These are phyloP conservation scores for Leptobrachium leishanense DNA, from an alignment of 2,113 vertebrate species.

Conservation along the genomic window DNA sequence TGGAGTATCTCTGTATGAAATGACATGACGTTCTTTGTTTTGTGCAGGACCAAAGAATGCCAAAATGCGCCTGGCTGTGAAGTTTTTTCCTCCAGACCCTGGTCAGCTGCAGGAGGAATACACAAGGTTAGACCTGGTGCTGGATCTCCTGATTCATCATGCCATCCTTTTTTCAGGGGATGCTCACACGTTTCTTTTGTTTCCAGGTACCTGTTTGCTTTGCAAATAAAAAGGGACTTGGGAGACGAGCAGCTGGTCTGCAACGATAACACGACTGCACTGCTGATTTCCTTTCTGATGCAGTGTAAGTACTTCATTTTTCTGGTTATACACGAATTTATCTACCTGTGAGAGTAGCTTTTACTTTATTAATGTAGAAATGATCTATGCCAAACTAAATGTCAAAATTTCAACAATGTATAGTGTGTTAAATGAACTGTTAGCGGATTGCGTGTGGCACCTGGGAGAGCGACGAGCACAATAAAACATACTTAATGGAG, in stretches of 20 bases:
- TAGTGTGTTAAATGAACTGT: no score
- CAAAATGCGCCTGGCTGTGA: conserved; percentile 87
- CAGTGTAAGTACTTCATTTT: conserved; percentile 74
- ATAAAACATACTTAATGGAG: no score
- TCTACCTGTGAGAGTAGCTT: no score
- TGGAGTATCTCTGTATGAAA: no score
- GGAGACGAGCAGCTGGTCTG: conserved; percentile 82
- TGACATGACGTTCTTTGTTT: conserved; percentile 20
- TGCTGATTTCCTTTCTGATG: conserved; percentile 86
- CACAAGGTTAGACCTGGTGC: conserved; percentile 74
- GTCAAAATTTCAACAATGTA: no score
- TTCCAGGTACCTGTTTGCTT: conserved; percentile 87
- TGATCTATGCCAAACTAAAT: no score
- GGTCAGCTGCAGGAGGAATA: conserved; percentile 95
- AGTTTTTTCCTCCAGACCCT: conserved; percentile 96
- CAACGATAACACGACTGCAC: conserved; percentile 81
- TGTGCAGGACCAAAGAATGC: conserved; percentile 84
- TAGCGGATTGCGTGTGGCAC: no score
- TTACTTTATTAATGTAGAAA: no score
- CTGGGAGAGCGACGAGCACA: no score
- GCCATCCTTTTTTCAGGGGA: background rate
- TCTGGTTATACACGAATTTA: background rate
- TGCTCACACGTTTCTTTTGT: conserved; percentile 32
- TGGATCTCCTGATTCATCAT: no score
- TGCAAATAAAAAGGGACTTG: conserved; percentile 94